Evolutionary conservation across 2,888 invertebrate genomes (phyloP).

Genomic region (Pheosia gnoma): DNA sequence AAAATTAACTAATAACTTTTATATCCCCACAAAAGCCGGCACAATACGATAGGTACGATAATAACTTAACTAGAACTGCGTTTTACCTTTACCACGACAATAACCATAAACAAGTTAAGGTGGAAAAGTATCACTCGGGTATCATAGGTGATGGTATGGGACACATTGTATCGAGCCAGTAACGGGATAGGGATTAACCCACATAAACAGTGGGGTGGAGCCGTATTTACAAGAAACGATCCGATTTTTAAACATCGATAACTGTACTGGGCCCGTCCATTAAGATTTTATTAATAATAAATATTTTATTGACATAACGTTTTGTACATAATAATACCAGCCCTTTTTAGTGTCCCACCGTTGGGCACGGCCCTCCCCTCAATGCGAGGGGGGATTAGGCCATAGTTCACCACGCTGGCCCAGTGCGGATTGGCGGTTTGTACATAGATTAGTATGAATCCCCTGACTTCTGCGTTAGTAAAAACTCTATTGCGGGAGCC

Average conservation of each 20-base stretch:
- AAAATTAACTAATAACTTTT: not conserved
- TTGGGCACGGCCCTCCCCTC: no score
- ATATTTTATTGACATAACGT: no score
- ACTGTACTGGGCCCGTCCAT: not conserved
- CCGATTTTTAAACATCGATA: not conserved
- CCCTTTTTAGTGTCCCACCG: no score
- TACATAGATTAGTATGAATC: no score
- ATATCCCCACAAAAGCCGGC: not conserved
- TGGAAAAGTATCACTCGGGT: conserved; percentile 16
- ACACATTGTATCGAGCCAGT: conserved; percentile 16
- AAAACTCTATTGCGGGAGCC: no score
- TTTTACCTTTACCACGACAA: conserved; percentile 23
- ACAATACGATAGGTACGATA: not conserved
- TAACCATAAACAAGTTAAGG: conserved; percentile 29
- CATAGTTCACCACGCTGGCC: no score
- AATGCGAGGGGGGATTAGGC: no score
- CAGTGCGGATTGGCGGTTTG: no score
- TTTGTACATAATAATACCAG: no score
- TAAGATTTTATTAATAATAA: no score
- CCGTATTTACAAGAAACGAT: not conserved
- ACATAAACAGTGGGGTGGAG: conserved; percentile 13
- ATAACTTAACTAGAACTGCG: not conserved
- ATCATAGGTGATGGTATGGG: conserved; percentile 16
- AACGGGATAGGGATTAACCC: conserved; percentile 12
- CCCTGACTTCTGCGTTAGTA: no score